Base-by-base conservation (phyloP, 2,113 vertebrate species). In the Carassius gibelio region DNA sequence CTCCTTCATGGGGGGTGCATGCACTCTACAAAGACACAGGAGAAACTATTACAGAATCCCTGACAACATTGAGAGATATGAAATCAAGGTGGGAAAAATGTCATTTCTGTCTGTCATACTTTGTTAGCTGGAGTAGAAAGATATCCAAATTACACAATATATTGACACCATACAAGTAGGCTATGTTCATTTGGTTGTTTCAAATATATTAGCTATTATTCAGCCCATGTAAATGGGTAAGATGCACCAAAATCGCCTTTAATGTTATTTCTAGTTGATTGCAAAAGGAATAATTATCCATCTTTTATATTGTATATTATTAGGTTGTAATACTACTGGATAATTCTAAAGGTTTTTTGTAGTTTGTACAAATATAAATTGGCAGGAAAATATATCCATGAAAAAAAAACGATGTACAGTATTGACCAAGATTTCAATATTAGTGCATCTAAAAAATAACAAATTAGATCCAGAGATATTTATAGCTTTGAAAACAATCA, bases 1-100 rank as follows among this genome's bases (percentile, higher is more conserved):
- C 88, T 93, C 93, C 19, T 96, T 98, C 85, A 94, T 96, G 86
- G 97, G 96, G 89, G 96, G 93, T 88, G 85, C 78, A 19, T 98
- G 97, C 85, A 89, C 1, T 77, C 91, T 94, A 42, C 92, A 90
- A 90, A 96, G 92, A 86, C 94, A 79, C 68, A 94, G 93, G 0
- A 90, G 93, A 19, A 95, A 95, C 71, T 91, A 75, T 0, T 96
- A 96, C 30, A 93, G 97, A 2, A 17, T 97, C 34, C 94, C 97
- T 0, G 93, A 90, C 0, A 99, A 98, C 88, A 90, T 99, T 59
- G 93, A 97, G 81, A 89, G 36, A 84, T 93, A 97, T 87, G 93
- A 89, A 50, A 96, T 98, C 45, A 95, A 97, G 95, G 97, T 97
- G 93, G n/a, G 74, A 19, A 50, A 45, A 48, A 52, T 26, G 6